These are phyloP conservation scores for Sinotaia quadrata DNA, from an alignment of 2,888 invertebrate species.

Conservation along the genomic window DNA sequence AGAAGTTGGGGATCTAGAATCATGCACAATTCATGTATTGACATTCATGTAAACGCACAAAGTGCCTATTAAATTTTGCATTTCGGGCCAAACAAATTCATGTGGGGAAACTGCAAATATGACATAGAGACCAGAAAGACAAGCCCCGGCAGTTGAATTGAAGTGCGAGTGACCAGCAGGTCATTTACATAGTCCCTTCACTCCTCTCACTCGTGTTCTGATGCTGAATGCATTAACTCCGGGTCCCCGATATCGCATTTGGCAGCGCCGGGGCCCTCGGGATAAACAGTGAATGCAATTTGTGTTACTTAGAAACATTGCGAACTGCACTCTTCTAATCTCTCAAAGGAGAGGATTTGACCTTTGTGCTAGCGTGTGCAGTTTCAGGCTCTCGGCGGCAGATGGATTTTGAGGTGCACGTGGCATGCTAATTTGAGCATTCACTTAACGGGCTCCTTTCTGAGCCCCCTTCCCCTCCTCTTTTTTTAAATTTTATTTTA, in stretches of 20 bases:
- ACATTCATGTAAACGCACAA: too few species aligned
- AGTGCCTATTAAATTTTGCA: neutral
- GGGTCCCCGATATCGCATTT: slow-evolving; percentile 21
- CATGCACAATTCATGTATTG: slow-evolving; percentile 23
- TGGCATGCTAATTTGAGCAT: too few species aligned
- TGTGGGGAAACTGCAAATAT: neutral
- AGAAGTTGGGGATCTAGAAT: slow-evolving; percentile 9
- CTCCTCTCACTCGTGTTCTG: slow-evolving; percentile 7
- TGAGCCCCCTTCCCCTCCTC: too few species aligned
- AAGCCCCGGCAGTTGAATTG: neutral
- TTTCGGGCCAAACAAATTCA: neutral
- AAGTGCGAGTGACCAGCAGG: slow-evolving; percentile 4
- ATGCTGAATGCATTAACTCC: slow-evolving; percentile 24
- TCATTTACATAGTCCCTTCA: slow-evolving; percentile 27
- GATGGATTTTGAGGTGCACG: neutral
- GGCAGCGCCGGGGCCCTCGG: slow-evolving; percentile 20
- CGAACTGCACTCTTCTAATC: slow-evolving; percentile 24
- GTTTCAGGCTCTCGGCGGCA: neutral
- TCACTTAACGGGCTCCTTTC: too few species aligned
- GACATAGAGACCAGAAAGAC: neutral
- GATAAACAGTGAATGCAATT: slow-evolving; percentile 30
- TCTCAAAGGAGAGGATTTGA: slow-evolving; percentile 14
- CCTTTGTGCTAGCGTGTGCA: neutral
- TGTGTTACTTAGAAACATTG: slow-evolving; percentile 26
- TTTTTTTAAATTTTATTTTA: too few species aligned